These are phyloP conservation scores for Anthopleura xanthogrammica DNA, from an alignment of 92 coral and sea anemone species.

Conservation along the genomic window DNA sequence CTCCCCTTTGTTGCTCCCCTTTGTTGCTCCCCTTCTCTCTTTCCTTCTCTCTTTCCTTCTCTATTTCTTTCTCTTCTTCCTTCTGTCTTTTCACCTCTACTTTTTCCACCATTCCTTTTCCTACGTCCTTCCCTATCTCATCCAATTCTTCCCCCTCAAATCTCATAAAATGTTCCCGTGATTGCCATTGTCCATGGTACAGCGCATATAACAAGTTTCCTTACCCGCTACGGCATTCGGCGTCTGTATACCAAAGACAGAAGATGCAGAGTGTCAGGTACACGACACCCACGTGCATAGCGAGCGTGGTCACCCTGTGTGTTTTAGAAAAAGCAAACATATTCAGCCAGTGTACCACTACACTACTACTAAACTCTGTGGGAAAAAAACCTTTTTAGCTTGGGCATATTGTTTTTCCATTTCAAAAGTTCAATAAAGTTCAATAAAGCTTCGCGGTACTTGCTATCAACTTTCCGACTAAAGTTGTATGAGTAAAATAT, in stretches of 20 bases:
- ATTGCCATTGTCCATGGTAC: neutral
- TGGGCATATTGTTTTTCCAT: too few species aligned
- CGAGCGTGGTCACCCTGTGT: conserved; percentile 31
- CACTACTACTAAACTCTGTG: neutral
- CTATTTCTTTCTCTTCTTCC: neutral
- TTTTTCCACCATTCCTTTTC: neutral
- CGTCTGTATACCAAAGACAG: conserved; percentile 13
- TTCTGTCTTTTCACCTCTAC: neutral
- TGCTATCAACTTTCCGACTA: too few species aligned
- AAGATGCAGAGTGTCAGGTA: conserved; percentile 26
- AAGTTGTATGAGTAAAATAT: too few species aligned
- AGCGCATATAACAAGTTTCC: neutral
- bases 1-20: too few species aligned
- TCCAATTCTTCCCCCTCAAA: neutral
- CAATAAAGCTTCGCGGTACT: too few species aligned
- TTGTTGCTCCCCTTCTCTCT: neutral
- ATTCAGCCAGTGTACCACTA: neutral
- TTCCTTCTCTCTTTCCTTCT: neutral
- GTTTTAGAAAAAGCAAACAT: neutral
- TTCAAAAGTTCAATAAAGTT: too few species aligned
- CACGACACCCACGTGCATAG: conserved; percentile 34
- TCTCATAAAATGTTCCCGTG: neutral
- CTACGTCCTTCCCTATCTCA: too few species aligned
- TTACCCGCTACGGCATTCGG: conserved; percentile 35
- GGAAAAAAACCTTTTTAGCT: too few species aligned